These are phyloP conservation scores for Halictus quadricinctus DNA, from an alignment of 2,888 invertebrate genomes.

Conservation along the genomic window DNA sequence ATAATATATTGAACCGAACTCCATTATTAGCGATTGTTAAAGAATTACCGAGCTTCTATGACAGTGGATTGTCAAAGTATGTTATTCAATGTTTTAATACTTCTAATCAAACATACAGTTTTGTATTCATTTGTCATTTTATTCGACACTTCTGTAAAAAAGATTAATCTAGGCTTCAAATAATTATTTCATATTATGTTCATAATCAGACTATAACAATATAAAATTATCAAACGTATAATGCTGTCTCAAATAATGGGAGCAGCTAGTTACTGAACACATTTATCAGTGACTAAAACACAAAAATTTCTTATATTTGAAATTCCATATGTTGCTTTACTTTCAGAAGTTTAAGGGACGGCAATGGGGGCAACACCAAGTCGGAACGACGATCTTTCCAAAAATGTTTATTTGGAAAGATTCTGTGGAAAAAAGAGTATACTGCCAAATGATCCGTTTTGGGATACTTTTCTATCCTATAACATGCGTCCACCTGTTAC, in stretches of 20 bases:
- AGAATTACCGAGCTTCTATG: conserved; percentile 46
- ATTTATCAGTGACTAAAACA: background rate
- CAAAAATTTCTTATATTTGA: background rate
- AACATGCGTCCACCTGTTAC: conserved; percentile 92
- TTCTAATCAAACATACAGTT: background rate
- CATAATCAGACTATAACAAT: background rate
- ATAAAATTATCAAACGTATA: background rate
- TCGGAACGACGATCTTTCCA: conserved; percentile 90
- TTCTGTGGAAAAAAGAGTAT: conserved; percentile 93
- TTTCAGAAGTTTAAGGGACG: conserved; percentile 51
- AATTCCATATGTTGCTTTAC: background rate
- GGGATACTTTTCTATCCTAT: conserved; percentile 96
- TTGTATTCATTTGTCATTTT: background rate
- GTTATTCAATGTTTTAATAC: conserved; percentile 33
- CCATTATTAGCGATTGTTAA: conserved; percentile 26
- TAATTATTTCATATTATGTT: background rate
- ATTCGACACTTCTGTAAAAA: background rate
- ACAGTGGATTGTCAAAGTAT: conserved; percentile 60
- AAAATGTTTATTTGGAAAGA: conserved; percentile 90
- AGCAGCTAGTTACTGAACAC: background rate
- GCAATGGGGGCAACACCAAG: conserved; percentile 93
- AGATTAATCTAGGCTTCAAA: background rate
- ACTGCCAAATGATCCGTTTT: conserved; percentile 94
- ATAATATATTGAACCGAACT: background rate
- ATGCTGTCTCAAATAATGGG: background rate